phyloP scores from a whole-genome alignment of 2,113 vertebrate species.

The Eubucco bourcierii region DNA sequence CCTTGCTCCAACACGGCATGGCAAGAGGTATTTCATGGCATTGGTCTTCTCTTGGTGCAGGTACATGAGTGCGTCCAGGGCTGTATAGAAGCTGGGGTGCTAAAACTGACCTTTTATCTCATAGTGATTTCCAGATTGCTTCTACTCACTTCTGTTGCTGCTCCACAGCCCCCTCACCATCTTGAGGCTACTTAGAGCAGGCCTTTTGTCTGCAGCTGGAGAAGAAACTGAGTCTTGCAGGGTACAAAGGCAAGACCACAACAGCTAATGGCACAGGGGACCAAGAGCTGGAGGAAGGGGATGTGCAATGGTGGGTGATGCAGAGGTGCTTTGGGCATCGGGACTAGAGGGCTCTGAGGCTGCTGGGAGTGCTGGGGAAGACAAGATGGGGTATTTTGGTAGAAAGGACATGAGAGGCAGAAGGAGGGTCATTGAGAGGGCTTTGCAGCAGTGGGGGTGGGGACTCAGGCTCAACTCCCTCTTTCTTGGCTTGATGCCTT shows the following conservation, averaged over 20 bases:
- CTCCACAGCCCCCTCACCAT: rapidly evolving
- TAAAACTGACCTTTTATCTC: background rate
- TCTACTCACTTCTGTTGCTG: background rate
- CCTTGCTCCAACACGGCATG: background rate
- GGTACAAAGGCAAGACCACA: background rate
- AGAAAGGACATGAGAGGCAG: background rate
- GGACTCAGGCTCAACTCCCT: background rate
- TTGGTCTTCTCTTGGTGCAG: background rate
- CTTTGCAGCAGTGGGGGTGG: background rate
- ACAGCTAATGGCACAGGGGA: background rate
- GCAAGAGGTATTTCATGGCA: rapidly evolving
- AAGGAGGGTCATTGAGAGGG: background rate
- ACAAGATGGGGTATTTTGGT: background rate
- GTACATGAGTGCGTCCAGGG: rapidly evolving
- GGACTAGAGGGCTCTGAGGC: background rate
- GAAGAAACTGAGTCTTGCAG: background rate
- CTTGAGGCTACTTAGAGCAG: rapidly evolving
- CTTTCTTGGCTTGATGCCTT: background rate
- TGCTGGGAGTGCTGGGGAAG: background rate
- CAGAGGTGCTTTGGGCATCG: rapidly evolving
- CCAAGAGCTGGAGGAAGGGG: rapidly evolving
- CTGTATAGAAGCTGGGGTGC: background rate
- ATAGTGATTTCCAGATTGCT: rapidly evolving
- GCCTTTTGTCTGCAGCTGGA: background rate
- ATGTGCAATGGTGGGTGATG: rapidly evolving